Conservation (phyloP, 2,113 vertebrate species). For the Capreolus pygargus region DNA sequence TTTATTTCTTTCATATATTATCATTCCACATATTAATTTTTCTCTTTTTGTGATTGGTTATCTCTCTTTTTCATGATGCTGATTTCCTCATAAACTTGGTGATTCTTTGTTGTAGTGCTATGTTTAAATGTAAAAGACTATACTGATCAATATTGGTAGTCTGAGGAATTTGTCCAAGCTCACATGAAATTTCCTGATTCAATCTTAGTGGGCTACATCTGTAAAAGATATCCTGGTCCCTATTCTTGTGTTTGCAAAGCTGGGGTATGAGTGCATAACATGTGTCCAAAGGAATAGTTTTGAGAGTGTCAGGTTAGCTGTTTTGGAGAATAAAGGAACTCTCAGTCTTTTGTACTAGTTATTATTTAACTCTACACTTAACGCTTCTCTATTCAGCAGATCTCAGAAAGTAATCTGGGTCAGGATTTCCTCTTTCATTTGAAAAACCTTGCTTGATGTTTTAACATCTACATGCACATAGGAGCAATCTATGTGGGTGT, state of each 20-base stretch:
- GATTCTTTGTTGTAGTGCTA: not conserved
- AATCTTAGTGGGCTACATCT: not conserved
- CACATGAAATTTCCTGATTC: not conserved
- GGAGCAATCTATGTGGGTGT: not conserved
- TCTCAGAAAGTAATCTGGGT: not conserved
- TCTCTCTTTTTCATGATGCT: not conserved
- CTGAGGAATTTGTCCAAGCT: not conserved
- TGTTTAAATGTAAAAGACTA: not conserved
- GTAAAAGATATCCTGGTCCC: not conserved
- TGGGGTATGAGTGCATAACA: not conserved
- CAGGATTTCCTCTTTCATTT: not conserved
- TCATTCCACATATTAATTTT: not conserved
- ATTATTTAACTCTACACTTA: not conserved
- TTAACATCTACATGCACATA: not conserved
- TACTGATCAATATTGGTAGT: not conserved
- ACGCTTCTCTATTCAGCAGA: not conserved
- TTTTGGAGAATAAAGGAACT: not conserved
- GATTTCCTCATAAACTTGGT: not conserved
- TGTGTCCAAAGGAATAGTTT: not conserved
- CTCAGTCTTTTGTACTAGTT: not conserved
- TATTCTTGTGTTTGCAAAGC: not conserved
- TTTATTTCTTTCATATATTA: not conserved
- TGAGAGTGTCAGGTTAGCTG: not conserved
- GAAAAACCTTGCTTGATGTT: not conserved
- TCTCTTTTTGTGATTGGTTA: not conserved